Base-by-base conservation (phyloP, 2,113 vertebrate genomes). In the Lathamus discolor region DNA sequence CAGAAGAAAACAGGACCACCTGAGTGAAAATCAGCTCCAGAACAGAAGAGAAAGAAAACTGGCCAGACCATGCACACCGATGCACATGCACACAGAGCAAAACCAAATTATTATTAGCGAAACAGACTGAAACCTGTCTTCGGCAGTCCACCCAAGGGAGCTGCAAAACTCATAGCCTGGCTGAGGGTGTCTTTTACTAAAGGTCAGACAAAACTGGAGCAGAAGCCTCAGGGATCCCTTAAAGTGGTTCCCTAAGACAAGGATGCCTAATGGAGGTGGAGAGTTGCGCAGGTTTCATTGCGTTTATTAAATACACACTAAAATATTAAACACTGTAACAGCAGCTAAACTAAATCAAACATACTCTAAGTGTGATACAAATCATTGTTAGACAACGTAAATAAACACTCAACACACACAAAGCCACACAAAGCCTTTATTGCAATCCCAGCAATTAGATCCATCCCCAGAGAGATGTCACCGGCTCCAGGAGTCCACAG, bases 261-360 rank as follows among this genome's bases (percentile, higher is more conserved):
- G 31, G 12, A 55, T 72, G 31, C 51, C 77, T 89, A 52, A 74
- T 9, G 59, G 87, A 94, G 63, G 49, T 44, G 29, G 35, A 44
- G 24, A 74, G 18, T 20, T 39, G 49, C 14, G 46, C 62, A 83
- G 86, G 31, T 88, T 93, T 80, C 67, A 25, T 33, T 59, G 63
- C 77, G 80, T 95, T 97, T 96, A 94, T 94, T 92, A 97, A 96
- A 97, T 54, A 93, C 82, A 72, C 66, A 17, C 83, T 96, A 83
- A 97, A 97, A 96, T 78, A 94, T 93, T 92, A 93, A 95, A 91
- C 69, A 79, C 1, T 29, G 7, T 80, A 94, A 39, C 91, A 91
- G 76, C 1, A 0, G 49, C 79, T 68, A 74, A 94, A 68, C 81
- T 66, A 86, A 84, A 95, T 68, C 83, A 94, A 96, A 93, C 46